Evolutionary conservation across 2,113 vertebrate species (phyloP).

Genomic region (Istiophorus platypterus): DNA sequence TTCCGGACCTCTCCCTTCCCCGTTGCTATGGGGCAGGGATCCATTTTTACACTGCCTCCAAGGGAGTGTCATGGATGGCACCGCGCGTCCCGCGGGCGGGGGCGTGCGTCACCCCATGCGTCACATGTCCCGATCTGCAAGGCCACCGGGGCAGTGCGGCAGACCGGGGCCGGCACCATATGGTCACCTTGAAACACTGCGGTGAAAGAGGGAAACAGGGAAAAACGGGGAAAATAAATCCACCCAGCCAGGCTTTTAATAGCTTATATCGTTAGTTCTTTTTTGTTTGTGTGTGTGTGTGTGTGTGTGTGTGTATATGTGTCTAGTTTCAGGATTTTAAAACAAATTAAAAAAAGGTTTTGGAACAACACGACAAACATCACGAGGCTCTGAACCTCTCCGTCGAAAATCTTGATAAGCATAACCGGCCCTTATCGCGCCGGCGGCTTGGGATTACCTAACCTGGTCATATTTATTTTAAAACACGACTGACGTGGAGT

Average conservation of each 20-base stretch:
- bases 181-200: slow-evolving; percentile 52
- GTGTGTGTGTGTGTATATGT: no score
- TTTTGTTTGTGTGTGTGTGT: no score
- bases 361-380: background rate
- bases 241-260: slow-evolving; percentile 7
- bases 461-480: background rate
- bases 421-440: no score
- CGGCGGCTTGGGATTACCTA: background rate
- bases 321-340: slow-evolving; percentile 10
- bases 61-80: slow-evolving; percentile 37
- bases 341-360: no score
- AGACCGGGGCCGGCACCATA: slow-evolving; percentile 49
- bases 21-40: background rate
- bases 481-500: background rate
- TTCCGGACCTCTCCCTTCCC: background rate
- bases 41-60: slow-evolving; percentile 12
- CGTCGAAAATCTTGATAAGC: background rate
- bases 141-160: slow-evolving; percentile 35
- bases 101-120: no score
- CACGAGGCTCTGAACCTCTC: background rate
- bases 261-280: background rate
- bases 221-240: background rate
- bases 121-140: no score
- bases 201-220: slow-evolving; percentile 5
- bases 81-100: background rate